Base-by-base conservation (phyloP, 2,888 invertebrate species). In the Marasmarcha lunaedactyla region DNA sequence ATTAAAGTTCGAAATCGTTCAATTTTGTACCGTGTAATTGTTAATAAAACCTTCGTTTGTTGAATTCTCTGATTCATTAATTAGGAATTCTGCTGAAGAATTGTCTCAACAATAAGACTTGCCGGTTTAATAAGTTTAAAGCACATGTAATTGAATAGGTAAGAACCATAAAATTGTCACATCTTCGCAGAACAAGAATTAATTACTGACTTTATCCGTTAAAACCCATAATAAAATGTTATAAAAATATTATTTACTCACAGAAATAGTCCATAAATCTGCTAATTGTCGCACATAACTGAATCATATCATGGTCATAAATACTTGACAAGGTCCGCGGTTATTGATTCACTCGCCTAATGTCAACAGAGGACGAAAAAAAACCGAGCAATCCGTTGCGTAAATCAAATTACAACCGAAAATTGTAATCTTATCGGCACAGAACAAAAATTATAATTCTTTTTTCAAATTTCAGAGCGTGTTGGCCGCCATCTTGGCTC, bases 401-500 rank as follows among this genome's bases (percentile, higher is more conserved):
- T 7, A 30, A 9, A 30, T 30, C 30, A n/a, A 30, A 30, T 30
- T 9, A 7, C 30, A 11, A 30, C 4, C 4, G n/a, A 30, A 30
- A 30, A n/a, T 11, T 11, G 7, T 20, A 11, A 3, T 49, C 54
- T 63, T 60, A 62, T 63, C 63, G 60, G 55, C 54, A 54, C 57
- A 58, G 51, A 46, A 48, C 44, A 7, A 20, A 20, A 45, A 48
- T 52, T 55, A 52, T 59, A 54, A 60, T 56, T 30, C 10, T 30
- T 30, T 10, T n/a, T 4, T 30, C n/a, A 7, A 30, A 30, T 3
- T 30, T 30, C 6, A 20, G 30, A 30, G 10, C 11, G 30, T 30
- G 20, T 20, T 20, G 4, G 63, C 68, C 72, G 81, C 78, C 81
- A 81, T 83, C 55, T 79, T 81, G 65, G 58, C 61, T 58, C 55